Percentiles rank a stretch among this genome's conserved stretches.
Conservation (phyloP, 2,888 invertebrate genomes). For the Megastigmus dorsalis region DNA sequence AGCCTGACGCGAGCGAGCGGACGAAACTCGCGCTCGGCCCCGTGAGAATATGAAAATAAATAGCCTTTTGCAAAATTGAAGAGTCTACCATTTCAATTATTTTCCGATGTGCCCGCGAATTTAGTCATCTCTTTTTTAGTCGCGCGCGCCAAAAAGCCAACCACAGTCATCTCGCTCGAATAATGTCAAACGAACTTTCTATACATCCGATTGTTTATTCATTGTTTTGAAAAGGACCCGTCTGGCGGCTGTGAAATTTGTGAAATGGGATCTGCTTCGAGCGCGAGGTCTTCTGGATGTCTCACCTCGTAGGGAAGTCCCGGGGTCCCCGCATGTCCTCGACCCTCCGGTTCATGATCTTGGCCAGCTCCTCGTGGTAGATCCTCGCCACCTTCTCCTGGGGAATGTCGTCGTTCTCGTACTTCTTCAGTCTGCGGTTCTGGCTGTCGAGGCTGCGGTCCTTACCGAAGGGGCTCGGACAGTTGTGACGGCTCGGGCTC, state of each 20-base stretch:
- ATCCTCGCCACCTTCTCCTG: slow-evolving; percentile 96
- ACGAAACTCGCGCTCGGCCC: too few relatives aligned
- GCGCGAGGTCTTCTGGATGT: too few relatives aligned
- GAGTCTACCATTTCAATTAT: slow-evolving; percentile 8
- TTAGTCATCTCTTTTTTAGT: not conserved
- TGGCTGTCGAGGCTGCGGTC: slow-evolving; percentile 77
- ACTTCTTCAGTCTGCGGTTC: slow-evolving; percentile 87
- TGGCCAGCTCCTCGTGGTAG: slow-evolving; percentile 95
- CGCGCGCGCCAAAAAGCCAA: too few relatives aligned
- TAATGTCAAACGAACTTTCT: not conserved
- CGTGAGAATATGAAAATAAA: slow-evolving; percentile 23
- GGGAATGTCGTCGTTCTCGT: slow-evolving; percentile 95
- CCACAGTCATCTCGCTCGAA: not conserved
- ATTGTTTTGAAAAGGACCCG: not conserved
- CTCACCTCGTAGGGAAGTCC: slow-evolving; percentile 88
- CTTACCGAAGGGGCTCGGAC: slow-evolving; percentile 87
- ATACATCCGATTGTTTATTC: slow-evolving; percentile 18
- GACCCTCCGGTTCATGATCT: slow-evolving; percentile 88
- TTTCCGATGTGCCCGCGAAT: not conserved
- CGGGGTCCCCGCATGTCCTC: slow-evolving; percentile 85
- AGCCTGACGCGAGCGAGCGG: not conserved
- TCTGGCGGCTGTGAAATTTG: not conserved
- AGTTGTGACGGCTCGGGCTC: slow-evolving; percentile 82
- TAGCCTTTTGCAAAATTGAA: slow-evolving; percentile 5
- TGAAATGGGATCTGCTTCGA: too few relatives aligned